Conservation (phyloP, 2,888 invertebrate species). For the Enoplolaimus lenunculus region DNA sequence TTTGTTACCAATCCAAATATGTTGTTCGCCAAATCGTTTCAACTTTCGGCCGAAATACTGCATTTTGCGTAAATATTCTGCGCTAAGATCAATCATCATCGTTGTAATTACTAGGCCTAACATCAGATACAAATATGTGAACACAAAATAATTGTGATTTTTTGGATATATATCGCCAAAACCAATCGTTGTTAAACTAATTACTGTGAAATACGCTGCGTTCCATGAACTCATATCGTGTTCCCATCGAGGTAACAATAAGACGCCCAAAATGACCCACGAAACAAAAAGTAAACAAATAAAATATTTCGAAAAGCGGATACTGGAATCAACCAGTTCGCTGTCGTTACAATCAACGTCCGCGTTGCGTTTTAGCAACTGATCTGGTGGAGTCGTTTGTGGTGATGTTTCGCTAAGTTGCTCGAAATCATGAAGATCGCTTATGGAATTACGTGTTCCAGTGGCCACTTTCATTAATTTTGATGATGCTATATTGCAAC, state of each 20-base stretch:
- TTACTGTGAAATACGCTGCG: not conserved
- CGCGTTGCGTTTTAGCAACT: not conserved
- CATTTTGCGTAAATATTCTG: not conserved
- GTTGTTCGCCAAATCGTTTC: not conserved
- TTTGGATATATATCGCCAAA: conserved; percentile 18
- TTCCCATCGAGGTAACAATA: not conserved
- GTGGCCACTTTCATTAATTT: not conserved
- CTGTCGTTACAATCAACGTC: no score
- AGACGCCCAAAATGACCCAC: not conserved
- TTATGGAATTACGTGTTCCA: not conserved
- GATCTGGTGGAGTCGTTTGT: not conserved
- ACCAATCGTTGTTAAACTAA: conserved; percentile 10
- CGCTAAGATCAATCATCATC: not conserved
- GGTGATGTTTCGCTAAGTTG: not conserved
- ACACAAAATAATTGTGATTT: not conserved
- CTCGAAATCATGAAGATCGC: not conserved
- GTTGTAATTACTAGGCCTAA: conserved; percentile 5
- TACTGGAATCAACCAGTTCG: not conserved
- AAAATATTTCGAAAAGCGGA: not conserved
- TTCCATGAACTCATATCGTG: not conserved
- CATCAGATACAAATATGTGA: conserved; percentile 12
- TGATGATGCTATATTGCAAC: no score
- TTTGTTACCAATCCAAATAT: conserved; percentile 7
- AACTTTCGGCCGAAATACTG: conserved; percentile 1
- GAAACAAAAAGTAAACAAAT: not conserved